These are phyloP conservation scores for Lycia hirtaria DNA, from an alignment of 2,888 invertebrate genomes.

Conservation along the genomic window DNA sequence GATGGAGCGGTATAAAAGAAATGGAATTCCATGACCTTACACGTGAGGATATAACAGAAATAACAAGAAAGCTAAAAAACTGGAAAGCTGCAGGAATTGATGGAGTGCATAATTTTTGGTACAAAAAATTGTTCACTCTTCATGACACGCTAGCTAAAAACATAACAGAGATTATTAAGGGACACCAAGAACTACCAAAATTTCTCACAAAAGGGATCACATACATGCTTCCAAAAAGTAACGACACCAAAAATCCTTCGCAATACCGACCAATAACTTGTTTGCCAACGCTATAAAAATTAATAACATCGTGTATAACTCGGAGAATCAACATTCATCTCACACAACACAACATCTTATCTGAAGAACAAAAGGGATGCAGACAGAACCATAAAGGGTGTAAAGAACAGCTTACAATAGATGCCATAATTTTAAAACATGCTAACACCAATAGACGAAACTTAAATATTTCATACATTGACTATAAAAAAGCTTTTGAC, in stretches of 20 bases:
- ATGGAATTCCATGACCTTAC: no score
- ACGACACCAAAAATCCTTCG: neutral
- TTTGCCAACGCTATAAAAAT: neutral
- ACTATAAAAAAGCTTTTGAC: no score
- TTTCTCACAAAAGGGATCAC: neutral
- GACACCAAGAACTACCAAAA: neutral
- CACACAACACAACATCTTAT: no score
- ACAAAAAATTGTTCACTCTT: neutral
- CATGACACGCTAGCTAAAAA: neutral
- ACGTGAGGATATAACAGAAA: no score
- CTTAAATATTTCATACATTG: no score
- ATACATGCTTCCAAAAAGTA: neutral
- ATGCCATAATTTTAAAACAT: no score
- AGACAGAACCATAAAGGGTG: no score
- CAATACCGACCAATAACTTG: slow-evolving; percentile 9
- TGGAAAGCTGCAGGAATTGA: neutral
- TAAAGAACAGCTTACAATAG: no score
- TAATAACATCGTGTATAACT: neutral
- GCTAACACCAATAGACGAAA: no score
- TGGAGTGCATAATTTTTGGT: neutral
- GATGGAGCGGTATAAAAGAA: neutral
- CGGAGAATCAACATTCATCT: neutral
- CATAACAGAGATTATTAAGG: neutral
- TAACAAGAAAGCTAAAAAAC: no score
- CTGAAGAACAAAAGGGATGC: no score